Conservation (phyloP, 2,113 vertebrate genomes). For the Climacteris rufus region DNA sequence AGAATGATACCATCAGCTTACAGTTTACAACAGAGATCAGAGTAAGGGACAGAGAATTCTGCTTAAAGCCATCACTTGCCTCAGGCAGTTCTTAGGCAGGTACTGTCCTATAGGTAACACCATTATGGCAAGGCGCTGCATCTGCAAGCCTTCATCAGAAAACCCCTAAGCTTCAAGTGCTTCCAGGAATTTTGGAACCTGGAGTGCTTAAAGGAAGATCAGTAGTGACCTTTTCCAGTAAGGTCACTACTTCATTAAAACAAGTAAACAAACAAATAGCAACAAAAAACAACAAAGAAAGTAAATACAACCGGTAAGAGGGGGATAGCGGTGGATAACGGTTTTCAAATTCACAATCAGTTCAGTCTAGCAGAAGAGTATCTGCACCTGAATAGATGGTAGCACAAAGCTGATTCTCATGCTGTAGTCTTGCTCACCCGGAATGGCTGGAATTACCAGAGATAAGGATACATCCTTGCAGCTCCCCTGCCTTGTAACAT, state of each 20-base stretch:
- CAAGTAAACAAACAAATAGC: neutral
- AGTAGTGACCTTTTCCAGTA: neutral
- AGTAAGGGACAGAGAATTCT: neutral
- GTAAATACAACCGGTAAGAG: neutral
- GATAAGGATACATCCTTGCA: neutral
- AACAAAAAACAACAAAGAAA: neutral
- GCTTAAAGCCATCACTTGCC: neutral
- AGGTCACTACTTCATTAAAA: too few relatives aligned
- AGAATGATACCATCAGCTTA: neutral
- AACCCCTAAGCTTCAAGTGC: neutral
- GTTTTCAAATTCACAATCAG: neutral
- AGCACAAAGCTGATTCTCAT: neutral
- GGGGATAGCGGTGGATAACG: neutral
- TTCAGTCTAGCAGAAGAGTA: neutral
- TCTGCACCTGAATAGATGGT: neutral
- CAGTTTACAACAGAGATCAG: neutral
- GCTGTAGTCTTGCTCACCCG: neutral
- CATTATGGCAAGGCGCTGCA: accelerated
- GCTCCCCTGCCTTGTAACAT: neutral
- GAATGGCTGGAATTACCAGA: neutral
- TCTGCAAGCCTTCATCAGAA: neutral
- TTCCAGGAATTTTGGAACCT: neutral
- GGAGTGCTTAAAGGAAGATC: neutral
- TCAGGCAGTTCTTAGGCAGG: neutral
- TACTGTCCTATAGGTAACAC: neutral